Evolutionary conservation across 2,797 vertebrate genomes (phyloP).

Genomic region (Erpetoichthys calabaricus): DNA sequence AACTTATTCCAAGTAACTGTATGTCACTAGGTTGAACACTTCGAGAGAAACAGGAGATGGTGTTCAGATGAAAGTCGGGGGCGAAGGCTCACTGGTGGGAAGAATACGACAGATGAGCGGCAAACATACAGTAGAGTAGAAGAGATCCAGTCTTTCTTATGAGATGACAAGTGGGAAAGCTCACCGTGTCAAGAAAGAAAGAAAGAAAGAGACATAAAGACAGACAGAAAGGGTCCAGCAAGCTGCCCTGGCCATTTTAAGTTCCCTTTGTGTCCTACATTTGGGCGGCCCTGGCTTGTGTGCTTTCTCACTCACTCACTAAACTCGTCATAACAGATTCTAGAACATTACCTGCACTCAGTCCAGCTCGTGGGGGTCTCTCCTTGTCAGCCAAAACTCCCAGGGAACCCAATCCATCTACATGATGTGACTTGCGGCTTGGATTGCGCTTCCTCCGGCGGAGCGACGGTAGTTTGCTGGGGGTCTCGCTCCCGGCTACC

Average conservation of each 20-base stretch:
- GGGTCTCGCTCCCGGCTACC: conserved; percentile 44
- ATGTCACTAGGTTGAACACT: too few species aligned
- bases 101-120: too few species aligned
- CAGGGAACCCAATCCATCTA: conserved; percentile 36
- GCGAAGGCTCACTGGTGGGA: too few species aligned
- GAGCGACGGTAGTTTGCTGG: conserved; percentile 45
- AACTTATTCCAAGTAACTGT: too few species aligned
- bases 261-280: too few species aligned
- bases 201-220: background rate
- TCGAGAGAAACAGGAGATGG: too few species aligned
- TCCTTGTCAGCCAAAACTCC: conserved; percentile 14
- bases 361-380: conserved; percentile 22
- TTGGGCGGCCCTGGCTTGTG: background rate
- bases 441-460: conserved; percentile 67
- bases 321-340: conserved; percentile 5
- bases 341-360: conserved; percentile 31
- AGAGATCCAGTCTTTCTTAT: too few species aligned
- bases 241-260: too few species aligned
- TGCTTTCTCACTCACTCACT: too few species aligned
- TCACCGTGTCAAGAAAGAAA: background rate
- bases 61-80: too few species aligned
- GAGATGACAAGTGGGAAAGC: too few species aligned
- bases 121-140: too few species aligned
- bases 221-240: background rate
- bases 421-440: conserved; percentile 53